Evolutionary conservation across 35 echinoderm and acorn worm species (phyloP).

Genomic region (Lytechinus variegatus): DNA sequence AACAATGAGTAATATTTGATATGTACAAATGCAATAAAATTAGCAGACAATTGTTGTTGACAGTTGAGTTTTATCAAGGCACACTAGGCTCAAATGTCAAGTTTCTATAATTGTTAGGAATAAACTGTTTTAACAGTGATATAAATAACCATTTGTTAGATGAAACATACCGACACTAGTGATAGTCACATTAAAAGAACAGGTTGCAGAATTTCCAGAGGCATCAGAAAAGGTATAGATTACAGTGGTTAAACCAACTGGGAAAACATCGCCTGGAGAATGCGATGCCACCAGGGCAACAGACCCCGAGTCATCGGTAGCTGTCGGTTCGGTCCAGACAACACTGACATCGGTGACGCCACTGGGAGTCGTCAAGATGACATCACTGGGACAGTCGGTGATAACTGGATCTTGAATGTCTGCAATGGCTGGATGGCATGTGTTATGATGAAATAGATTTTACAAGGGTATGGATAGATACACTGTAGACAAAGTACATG

Average conservation of each 20-base stretch:
- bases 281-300: not conserved
- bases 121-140: no score
- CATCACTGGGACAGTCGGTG: slow-evolving; percentile 40
- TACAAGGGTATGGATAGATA: not conserved
- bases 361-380: not conserved
- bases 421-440: not conserved
- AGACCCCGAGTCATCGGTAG: slow-evolving; percentile 29
- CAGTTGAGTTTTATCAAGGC: no score
- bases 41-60: no score
- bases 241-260: slow-evolving; percentile 20
- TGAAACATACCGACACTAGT: slow-evolving; percentile 14
- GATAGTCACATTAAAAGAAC: slow-evolving; percentile 34
- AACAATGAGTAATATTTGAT: no score
- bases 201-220: slow-evolving; percentile 18
- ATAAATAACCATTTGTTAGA: not conserved
- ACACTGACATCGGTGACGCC: slow-evolving; percentile 22
- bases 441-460: not conserved
- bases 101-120: no score
- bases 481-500: not conserved
- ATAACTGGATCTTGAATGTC: slow-evolving; percentile 51
- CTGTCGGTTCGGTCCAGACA: slow-evolving; percentile 27
- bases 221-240: slow-evolving; percentile 33
- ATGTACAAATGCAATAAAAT: no score
- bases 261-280: slow-evolving; percentile 18
- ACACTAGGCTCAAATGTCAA: no score